Conservation (phyloP, 2,888 invertebrate species). For the Artemia sp. region DNA sequence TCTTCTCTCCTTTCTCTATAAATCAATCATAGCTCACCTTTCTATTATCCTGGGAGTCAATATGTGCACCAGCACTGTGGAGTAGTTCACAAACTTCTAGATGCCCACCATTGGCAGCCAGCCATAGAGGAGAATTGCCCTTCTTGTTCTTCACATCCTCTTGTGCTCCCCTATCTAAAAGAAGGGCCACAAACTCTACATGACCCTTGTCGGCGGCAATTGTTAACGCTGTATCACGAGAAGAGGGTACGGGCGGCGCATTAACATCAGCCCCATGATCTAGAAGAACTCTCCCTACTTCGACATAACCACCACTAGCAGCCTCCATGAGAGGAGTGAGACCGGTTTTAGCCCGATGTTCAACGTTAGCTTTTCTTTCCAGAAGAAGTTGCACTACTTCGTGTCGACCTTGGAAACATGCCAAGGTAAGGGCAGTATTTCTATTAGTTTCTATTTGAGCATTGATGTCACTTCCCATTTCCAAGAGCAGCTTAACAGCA, state of each 20-base stretch:
- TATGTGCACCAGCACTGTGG: constrained; percentile 74
- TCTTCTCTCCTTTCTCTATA: background rate
- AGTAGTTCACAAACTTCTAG: constrained; percentile 88
- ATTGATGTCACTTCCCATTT: constrained; percentile 97
- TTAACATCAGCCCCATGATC: constrained; percentile 97
- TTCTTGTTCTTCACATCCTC: constrained; percentile 98
- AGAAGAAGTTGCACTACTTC: constrained; percentile 92
- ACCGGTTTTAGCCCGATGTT: constrained; percentile 97
- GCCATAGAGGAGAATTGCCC: constrained; percentile 93
- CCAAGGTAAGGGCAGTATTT: constrained; percentile 93
- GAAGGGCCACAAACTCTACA: constrained; percentile 70
- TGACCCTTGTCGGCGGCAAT: constrained; percentile 99
- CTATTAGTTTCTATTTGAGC: constrained; percentile 98
- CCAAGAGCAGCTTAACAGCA: constrained; percentile 80
- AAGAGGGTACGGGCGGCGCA: constrained; percentile 93
- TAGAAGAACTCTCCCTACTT: constrained; percentile 84
- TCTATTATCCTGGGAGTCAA: constrained; percentile 95
- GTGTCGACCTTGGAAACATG: constrained; percentile 96
- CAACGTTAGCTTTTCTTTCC: constrained; percentile 93
- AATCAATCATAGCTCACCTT: constrained; percentile 39
- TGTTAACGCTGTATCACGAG: constrained; percentile 91
- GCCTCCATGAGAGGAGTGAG: constrained; percentile 98
- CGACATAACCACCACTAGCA: constrained; percentile 96
- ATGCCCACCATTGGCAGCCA: constrained; percentile 95
- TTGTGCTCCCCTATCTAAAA: constrained; percentile 52